Base-by-base conservation (phyloP, 2,888 invertebrate genomes). In the Melieria crassipennis region DNA sequence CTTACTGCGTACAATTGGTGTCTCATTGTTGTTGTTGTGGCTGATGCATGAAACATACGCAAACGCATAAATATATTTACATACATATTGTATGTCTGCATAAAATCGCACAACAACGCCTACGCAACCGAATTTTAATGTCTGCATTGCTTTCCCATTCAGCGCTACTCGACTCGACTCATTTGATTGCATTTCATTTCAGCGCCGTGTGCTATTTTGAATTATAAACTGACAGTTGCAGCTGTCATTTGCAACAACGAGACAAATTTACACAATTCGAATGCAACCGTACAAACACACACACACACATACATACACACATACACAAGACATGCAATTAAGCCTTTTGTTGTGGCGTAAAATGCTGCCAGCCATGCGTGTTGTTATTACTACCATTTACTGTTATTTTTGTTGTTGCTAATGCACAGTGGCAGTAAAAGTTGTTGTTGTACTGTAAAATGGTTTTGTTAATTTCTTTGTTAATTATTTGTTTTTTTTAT, bases 221-320 rank as follows among this genome's bases (percentile, higher is more conserved):
- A 74, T 76, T 74, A 74, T 74, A 73, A 71, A 73, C 74, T 75
- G 76, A 74, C 76, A 75, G 75, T 74, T 75, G 72, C 62, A 64
- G 64, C 69, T 65, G 65, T 72, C 69, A 56, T 73, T 73, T 73
- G 65, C 72, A 74, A 73, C 70, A 72, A 71, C 62, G 56, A 42
- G 69, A 69, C 62, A 69, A 69, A 69, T 69, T 69, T 69, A 67
- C 67, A 67, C 50, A 47, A 42, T 43, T 30, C 60, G 60, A 66
- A 48, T 67, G 67, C n/a, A 30, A 30, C 9, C 50, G 3, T 50
- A 50, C 50, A 50, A 50, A 50, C 11, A 11, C 9, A 50, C 9
- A 30, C 30, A 1, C 30, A 30, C 42, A 13, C 57, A 57, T 7
- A 57, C n/a, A n/a, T n/a, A n/a, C n/a, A n/a, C 11, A n/a, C 5